Percentiles rank a stretch among this genome's conserved stretches.
These are phyloP conservation scores for Chloebia gouldiae DNA, from an alignment of 2,113 vertebrate species.

Conservation along the genomic window DNA sequence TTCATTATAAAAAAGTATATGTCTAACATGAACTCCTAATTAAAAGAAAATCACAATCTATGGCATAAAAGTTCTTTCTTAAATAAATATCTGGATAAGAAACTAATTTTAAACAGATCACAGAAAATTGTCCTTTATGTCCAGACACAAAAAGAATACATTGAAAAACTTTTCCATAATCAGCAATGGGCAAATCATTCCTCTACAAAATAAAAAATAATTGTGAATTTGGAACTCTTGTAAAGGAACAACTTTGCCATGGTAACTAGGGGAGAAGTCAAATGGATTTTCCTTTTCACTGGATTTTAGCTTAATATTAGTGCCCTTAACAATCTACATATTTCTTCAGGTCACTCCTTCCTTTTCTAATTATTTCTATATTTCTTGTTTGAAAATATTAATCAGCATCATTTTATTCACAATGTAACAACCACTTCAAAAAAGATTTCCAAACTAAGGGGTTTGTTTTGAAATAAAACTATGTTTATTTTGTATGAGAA, in stretches of 20 bases:
- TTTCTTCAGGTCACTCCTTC: background rate
- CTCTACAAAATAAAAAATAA: background rate
- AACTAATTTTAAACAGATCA: background rate
- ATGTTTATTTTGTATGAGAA: background rate
- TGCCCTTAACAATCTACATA: background rate
- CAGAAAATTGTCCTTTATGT: background rate
- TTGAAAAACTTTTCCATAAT: background rate
- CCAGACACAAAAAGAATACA: background rate
- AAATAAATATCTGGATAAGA: background rate
- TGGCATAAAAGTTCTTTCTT: background rate
- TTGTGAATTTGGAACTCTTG: background rate
- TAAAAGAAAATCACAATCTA: background rate
- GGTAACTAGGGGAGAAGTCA: background rate
- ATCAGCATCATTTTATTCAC: background rate
- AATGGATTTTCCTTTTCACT: background rate
- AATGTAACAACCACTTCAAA: background rate
- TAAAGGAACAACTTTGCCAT: background rate
- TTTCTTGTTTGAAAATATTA: background rate
- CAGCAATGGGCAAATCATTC: background rate
- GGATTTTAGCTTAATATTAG: background rate
- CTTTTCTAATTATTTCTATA: background rate
- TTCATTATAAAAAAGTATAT: accelerated
- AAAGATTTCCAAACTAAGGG: background rate
- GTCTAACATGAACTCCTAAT: background rate
- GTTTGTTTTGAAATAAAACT: background rate